Evolutionary conservation across 2,113 vertebrate genomes (phyloP), one percentile per base, ranked within the genome.

Genomic region (Pao palembangensis): DNA sequence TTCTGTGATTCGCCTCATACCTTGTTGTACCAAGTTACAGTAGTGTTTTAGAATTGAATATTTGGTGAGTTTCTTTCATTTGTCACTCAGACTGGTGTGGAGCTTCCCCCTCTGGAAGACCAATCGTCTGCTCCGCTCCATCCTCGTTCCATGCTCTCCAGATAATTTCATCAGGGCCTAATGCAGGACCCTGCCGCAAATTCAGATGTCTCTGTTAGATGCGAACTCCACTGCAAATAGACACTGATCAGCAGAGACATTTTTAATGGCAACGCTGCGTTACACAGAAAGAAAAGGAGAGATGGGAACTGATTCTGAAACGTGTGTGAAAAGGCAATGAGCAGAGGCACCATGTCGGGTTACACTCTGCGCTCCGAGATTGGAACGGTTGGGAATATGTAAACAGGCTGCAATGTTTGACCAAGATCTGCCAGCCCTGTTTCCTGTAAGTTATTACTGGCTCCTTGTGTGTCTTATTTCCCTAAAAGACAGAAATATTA

Each of bases 371-470:
- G 86, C 75, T 72, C 63, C 19, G 60, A 85, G 78, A 89, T 87
- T 87, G 86, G 78, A 89, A 76, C 81, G 65, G 80, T 73, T 58
- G 79, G 78, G 66, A 62, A 76, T 85, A 73, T 88, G 82, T 86
- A 87, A 87, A 88, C 86, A 87, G 75, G 77, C 71, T 61, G 70
- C 78, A 47, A 50, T 82, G 82, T 86, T 85, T 85, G 75, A 80
- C 76, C 70, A 69, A 82, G 85, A 79, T 80, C 76, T 82, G 71
- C 73, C 81, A 48, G 80, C 83, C 73, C 70, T 83, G 79, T 81
- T 81, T 71, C 73, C 70, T 64, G 66, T 79, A 66, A 71, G 79
- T 75, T 60, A 81, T 82, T 82, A 78, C 76, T 3, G 67, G 58
- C 75, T 78, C 78, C 73, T 81, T 67, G 76, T 69, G 59, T 73